These are phyloP conservation scores for Pemphredon lugubris DNA, from an alignment of 2,888 invertebrate genomes.

Conservation along the genomic window DNA sequence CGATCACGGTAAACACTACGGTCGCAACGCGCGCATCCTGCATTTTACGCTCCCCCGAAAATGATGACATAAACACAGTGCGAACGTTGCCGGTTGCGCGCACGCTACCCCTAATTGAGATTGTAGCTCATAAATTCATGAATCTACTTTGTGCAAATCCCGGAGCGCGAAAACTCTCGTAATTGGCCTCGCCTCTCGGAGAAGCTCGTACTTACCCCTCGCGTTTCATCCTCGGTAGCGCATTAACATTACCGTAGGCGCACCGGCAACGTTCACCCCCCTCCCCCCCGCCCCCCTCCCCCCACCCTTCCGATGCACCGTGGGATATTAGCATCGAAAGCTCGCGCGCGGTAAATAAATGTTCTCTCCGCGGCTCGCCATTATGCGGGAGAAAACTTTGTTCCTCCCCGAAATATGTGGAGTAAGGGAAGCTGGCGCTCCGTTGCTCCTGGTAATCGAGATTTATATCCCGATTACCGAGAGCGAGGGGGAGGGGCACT, in stretches of 20 bases:
- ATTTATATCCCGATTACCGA: constrained; percentile 60
- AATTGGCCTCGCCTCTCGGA: constrained; percentile 40
- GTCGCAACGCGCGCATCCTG: too few relatives aligned
- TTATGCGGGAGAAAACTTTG: constrained; percentile 55
- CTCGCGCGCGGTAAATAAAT: constrained; percentile 59
- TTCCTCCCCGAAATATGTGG: constrained; percentile 54
- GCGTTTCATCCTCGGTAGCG: background rate
- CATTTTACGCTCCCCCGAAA: too few relatives aligned
- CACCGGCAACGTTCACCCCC: background rate
- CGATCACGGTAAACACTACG: too few relatives aligned
- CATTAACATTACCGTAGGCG: constrained; percentile 11
- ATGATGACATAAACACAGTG: too few relatives aligned
- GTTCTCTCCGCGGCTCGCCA: constrained; percentile 45
- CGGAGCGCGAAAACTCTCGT: constrained; percentile 64
- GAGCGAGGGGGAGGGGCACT: constrained; percentile 40
- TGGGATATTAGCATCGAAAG: constrained; percentile 66
- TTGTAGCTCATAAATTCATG: constrained; percentile 1
- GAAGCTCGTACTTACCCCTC: background rate
- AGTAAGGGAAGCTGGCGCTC: constrained; percentile 22
- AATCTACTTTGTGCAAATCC: constrained; percentile 47
- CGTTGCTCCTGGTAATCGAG: constrained; percentile 52
- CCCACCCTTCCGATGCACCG: constrained; percentile 25
- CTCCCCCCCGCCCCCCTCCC: too few relatives aligned
- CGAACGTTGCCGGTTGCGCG: too few relatives aligned
- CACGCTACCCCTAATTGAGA: constrained; percentile 22